Evolutionary conservation across 2,113 vertebrate species (phyloP).

Genomic region (Orientallactaga bullata): DNA sequence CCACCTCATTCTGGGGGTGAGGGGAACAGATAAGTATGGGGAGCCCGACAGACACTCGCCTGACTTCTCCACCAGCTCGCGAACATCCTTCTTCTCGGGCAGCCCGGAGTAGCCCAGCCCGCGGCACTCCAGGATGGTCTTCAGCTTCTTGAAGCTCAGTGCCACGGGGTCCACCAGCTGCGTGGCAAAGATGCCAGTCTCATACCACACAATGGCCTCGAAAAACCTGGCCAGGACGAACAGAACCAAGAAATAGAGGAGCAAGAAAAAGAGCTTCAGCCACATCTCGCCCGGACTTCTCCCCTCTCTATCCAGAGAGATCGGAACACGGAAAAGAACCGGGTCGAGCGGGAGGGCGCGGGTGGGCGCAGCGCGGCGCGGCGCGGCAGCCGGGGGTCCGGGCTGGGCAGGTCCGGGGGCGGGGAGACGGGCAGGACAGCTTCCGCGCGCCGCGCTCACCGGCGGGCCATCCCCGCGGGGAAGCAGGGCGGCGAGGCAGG

Average conservation of each 20-base stretch:
- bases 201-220: constrained; percentile 97
- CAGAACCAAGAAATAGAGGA: constrained; percentile 94
- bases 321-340: background rate
- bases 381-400: background rate
- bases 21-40: background rate
- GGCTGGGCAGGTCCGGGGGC: no score
- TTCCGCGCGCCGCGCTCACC: constrained; percentile 37
- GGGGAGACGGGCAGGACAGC: no score
- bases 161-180: constrained; percentile 97
- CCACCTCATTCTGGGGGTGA: background rate
- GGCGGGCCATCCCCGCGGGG: constrained; percentile 13
- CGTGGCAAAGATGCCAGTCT: constrained; percentile 95
- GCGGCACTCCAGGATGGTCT: constrained; percentile 95
- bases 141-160: constrained; percentile 95
- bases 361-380: background rate
- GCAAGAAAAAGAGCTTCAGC: constrained; percentile 96
- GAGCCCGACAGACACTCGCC: constrained; percentile 84
- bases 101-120: constrained; percentile 95
- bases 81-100: constrained; percentile 95
- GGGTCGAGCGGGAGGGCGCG: background rate
- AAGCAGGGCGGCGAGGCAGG: background rate
- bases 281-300: constrained; percentile 89
- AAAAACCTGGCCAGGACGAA: constrained; percentile 96
- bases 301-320: constrained; percentile 36
- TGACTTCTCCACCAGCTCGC: constrained; percentile 96